Conservation (phyloP, 2,113 vertebrate species). For the Shinisaurus crocodilurus region DNA sequence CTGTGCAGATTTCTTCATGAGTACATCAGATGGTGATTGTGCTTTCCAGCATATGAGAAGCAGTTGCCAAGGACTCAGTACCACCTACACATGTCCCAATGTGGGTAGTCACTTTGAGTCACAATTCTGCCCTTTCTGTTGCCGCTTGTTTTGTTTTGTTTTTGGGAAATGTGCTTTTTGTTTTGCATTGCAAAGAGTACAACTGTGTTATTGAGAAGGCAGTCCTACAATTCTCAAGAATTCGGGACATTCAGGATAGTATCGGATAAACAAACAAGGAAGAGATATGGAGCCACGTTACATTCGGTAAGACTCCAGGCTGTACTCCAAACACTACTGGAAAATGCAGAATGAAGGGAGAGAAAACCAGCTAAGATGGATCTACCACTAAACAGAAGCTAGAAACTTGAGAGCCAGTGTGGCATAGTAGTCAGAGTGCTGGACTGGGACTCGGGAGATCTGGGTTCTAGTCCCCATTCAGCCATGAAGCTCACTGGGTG, state of each 20-base stretch:
- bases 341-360: not conserved
- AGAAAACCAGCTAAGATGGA: not conserved
- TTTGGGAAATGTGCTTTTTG: not conserved
- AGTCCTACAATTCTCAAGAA: not conserved
- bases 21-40: not conserved
- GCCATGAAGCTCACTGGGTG: too few species aligned
- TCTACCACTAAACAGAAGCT: not conserved
- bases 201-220: not conserved
- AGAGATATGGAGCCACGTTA: not conserved
- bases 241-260: not conserved
- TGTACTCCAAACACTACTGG: not conserved
- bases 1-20: not conserved
- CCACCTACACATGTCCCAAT: not conserved
- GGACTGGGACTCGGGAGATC: too few species aligned
- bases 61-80: not conserved
- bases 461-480: too few species aligned
- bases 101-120: not conserved
- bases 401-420: too few species aligned
- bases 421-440: too few species aligned
- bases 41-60: not conserved
- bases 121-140: not conserved
- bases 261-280: slow-evolving; percentile 9
- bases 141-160: not conserved
- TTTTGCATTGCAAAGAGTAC: not conserved
- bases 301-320: not conserved